Conservation (phyloP, 1,140 invertebrate species). For the Epicauta chinensis region DNA sequence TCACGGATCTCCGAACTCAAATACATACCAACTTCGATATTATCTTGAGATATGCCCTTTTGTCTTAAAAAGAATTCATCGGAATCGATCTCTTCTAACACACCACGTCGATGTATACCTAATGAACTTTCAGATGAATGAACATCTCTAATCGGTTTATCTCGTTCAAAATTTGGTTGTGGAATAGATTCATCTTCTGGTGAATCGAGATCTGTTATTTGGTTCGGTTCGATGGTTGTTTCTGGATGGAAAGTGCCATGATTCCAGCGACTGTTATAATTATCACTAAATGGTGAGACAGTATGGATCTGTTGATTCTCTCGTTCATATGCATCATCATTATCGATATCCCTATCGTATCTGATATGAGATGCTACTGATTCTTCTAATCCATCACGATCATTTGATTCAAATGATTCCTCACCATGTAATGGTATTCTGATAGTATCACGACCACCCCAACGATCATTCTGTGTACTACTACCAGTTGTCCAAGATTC, state of each 20-base stretch:
- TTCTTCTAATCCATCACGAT: constrained; percentile 24
- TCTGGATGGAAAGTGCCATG: constrained; percentile 41
- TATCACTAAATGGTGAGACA: constrained; percentile 6
- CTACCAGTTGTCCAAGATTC: not conserved
- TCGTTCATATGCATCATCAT: constrained; percentile 33
- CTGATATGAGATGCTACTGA: constrained; percentile 22
- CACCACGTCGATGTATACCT: constrained; percentile 45
- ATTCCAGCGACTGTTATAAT: constrained; percentile 29
- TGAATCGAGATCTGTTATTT: constrained; percentile 23
- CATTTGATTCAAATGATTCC: constrained; percentile 39
- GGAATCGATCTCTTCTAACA: constrained; percentile 77
- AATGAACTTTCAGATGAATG: constrained; percentile 26
- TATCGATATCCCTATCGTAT: constrained; percentile 36
- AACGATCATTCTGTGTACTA: constrained; percentile 2
- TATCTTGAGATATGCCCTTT: constrained; percentile 72
- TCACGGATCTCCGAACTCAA: constrained; percentile 71
- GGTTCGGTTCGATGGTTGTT: not conserved
- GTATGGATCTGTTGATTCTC: constrained; percentile 34
- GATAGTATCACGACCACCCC: constrained; percentile 20
- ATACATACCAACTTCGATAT: constrained; percentile 69
- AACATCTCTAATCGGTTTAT: constrained; percentile 11
- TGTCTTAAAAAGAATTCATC: constrained; percentile 79
- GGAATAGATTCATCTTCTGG: not conserved
- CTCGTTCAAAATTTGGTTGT: not conserved
- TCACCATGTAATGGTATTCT: constrained; percentile 36